Base-by-base conservation (phyloP, 2,113 vertebrate genomes). In the Vulpes ferrilata region DNA sequence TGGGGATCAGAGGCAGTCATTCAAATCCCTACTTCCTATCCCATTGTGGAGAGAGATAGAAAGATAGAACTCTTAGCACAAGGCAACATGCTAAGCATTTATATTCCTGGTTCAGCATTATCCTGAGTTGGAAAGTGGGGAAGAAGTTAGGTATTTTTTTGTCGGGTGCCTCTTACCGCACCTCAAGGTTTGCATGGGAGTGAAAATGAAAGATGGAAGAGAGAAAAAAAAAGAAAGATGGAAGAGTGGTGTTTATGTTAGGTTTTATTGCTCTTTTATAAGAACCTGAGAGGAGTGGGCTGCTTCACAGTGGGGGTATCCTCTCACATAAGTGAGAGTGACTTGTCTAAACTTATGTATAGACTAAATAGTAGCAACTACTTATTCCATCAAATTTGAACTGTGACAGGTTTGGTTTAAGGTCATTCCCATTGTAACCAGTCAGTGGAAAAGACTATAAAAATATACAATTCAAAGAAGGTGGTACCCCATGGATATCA, bases 81-180 rank as follows among this genome's bases (percentile, higher is more conserved):
- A 65, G 35, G 83, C 78, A 65, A 60, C 16, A 30, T 5, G 20
- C 3, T 73, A 23, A n/a, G 23, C 20, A 35, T 93, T 85, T 93
- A 48, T 84, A 76, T 53, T 86, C 80, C 48, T 95, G 76, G 19
- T 20, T 88, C 84, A 89, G 73, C 57, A 71, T 88, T 93, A 96
- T 90, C 32, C 23, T 27, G 23, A 60, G 32, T 51, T 60, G 20
- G 17, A 27, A 30, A 25, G 11, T 48, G 27, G 43, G 17, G 51
- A 48, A 93, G 35, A n/a, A 35, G 17, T 78, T 89, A 57, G 35
- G 9, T 71, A 51, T 89, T 94, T 88, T 88, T 90, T 87, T 80
- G 30, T 80, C 53, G 82, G 73, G 30, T 57, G 10, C 17, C 30
- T 90, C 57, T 93, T 91, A 15, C 62, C 2, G 16, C 48, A n/a